phyloP scores from a whole-genome alignment of 2,888 invertebrate species.

The Heterodera filipjevi region DNA sequence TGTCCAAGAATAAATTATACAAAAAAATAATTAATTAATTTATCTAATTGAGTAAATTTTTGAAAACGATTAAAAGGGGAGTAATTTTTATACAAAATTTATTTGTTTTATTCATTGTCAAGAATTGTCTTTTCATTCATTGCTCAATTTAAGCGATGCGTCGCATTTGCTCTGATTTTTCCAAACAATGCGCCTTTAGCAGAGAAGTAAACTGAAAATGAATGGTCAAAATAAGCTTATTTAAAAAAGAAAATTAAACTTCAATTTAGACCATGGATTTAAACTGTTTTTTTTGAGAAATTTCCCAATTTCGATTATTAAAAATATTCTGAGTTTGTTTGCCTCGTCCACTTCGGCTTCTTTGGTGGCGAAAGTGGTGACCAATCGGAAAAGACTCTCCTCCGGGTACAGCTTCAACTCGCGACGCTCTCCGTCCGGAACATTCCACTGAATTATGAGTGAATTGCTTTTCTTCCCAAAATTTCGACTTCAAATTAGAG shows the following conservation, averaged over 20 bases:
- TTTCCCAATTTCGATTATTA: background rate
- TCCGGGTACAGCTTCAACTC: conserved; percentile 24
- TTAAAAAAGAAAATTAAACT: background rate
- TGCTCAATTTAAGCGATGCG: background rate
- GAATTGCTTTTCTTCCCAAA: background rate
- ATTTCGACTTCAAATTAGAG: too few species aligned
- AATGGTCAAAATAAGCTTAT: background rate
- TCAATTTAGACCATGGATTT: background rate
- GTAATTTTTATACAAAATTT: too few species aligned
- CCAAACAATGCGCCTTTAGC: conserved; percentile 2
- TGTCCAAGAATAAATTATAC: too few species aligned
- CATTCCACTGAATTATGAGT: conserved; percentile 18
- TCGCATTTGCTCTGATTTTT: background rate
- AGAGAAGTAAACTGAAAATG: background rate
- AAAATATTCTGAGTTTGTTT: background rate
- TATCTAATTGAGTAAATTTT: too few species aligned
- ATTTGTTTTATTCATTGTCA: too few species aligned
- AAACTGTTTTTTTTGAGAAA: background rate
- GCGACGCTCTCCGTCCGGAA: conserved; percentile 23
- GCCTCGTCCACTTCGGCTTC: conserved; percentile 27
- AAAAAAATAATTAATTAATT: too few species aligned
- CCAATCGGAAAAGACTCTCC: conserved; percentile 32
- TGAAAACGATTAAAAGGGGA: too few species aligned
- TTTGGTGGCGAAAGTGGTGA: conserved; percentile 33
- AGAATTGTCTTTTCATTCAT: too few species aligned